A percentile compares a stretch with the other conserved stretches of the same genome.
Conservation (phyloP, 2,888 invertebrate species). For the Drosophila rellima region DNA sequence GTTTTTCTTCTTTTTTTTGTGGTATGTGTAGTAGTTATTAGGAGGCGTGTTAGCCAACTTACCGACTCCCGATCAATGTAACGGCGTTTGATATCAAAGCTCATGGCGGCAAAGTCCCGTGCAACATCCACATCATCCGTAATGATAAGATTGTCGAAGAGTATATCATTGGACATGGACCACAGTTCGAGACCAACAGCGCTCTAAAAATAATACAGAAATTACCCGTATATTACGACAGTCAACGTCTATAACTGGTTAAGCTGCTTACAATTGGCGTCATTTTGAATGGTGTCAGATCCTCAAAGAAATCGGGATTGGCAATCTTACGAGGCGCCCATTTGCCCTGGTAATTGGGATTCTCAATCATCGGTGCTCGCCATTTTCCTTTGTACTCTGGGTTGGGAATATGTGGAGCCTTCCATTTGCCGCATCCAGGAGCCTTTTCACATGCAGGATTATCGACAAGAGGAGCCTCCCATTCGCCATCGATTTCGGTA, state of each 20-base stretch:
- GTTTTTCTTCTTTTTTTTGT: slow-evolving; percentile 11
- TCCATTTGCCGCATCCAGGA: slow-evolving; percentile 97
- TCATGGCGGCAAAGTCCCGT: slow-evolving; percentile 92
- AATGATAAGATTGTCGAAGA: slow-evolving; percentile 98
- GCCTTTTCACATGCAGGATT: slow-evolving; percentile 93
- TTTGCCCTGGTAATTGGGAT: slow-evolving; percentile 98
- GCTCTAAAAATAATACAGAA: slow-evolving; percentile 87
- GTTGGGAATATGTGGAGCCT: slow-evolving; percentile 93
- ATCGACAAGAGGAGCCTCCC: slow-evolving; percentile 97
- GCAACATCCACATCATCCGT: slow-evolving; percentile 93
- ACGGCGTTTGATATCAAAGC: slow-evolving; percentile 93
- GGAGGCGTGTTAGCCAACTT: slow-evolving; percentile 85
- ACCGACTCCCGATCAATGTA: slow-evolving; percentile 93
- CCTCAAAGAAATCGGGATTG: slow-evolving; percentile 97
- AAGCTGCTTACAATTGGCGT: slow-evolving; percentile 92
- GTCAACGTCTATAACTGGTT: neutral
- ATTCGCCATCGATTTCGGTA: slow-evolving; percentile 98
- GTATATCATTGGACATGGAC: slow-evolving; percentile 98
- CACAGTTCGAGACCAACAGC: slow-evolving; percentile 98
- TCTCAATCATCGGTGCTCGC: slow-evolving; percentile 95
- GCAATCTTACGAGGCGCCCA: slow-evolving; percentile 95
- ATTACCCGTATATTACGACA: neutral
- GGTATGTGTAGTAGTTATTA: neutral
- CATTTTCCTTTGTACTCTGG: slow-evolving; percentile 97
- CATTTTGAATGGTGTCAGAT: slow-evolving; percentile 95